These are phyloP conservation scores for Drosophila flavopinicola DNA, from an alignment of 2,888 invertebrate species.

Conservation along the genomic window DNA sequence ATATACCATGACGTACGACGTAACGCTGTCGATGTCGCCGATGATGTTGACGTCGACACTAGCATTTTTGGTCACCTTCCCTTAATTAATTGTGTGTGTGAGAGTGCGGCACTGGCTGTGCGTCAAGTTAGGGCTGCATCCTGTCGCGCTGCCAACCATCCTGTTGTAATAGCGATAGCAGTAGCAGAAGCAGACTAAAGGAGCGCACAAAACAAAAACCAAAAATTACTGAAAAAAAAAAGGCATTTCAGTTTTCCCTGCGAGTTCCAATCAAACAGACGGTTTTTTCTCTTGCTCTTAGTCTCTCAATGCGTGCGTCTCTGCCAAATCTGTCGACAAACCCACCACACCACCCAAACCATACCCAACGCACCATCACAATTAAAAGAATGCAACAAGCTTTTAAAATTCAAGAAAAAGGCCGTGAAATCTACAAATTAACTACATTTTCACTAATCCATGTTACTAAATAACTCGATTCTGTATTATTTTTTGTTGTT, in stretches of 20 bases:
- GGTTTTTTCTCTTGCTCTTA: conserved; percentile 36
- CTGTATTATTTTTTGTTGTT: conserved; percentile 7
- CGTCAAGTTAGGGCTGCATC: conserved; percentile 41
- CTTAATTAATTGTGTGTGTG: conserved; percentile 58
- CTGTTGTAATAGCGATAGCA: conserved; percentile 30
- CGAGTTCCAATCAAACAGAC: conserved; percentile 69
- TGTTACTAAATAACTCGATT: not conserved
- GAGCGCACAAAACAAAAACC: conserved; percentile 53
- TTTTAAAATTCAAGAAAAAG: not conserved
- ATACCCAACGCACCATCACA: not conserved
- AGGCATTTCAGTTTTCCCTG: conserved; percentile 69
- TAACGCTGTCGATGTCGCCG: conserved; percentile 21
- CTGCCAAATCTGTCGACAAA: not conserved
- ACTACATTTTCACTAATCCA: not conserved
- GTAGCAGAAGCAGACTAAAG: conserved; percentile 18
- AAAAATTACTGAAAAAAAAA: conserved; percentile 65
- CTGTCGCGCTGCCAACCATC: conserved; percentile 53
- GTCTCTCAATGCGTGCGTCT: not conserved
- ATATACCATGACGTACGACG: conserved; percentile 48
- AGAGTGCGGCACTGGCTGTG: conserved; percentile 32
- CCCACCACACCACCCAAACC: not conserved
- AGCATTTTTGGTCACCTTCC: conserved; percentile 60
- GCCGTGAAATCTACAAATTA: not conserved
- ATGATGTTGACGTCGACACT: conserved; percentile 24
- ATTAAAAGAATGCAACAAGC: conserved; percentile 6